Base-by-base conservation (phyloP, 23 tunicate genomes). In the Halocynthia aurantium region DNA sequence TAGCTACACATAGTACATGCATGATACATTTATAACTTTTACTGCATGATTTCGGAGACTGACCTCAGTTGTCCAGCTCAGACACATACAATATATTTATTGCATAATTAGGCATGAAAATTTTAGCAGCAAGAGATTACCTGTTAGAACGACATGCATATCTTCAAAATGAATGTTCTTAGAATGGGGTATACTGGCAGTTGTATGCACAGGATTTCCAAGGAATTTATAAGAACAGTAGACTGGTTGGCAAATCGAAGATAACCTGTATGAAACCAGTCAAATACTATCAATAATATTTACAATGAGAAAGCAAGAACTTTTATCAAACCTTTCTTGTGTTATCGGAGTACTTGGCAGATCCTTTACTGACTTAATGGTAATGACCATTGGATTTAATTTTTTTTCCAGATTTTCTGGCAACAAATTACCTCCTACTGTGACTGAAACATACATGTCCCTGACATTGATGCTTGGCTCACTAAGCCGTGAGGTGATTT, bases 321-420 rank as follows among this genome's bases (percentile, higher is more conserved):
- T 18, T 18, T 18, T 15, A n/a, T 60, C 64, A 67, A 49, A 7
- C 31, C 20, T 50, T 74, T 54, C 78, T 55, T 22, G 83, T 6
- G 94, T 72, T 8, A 82, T 69, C 1, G 98, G 98, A 18, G 82
- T 82, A 15, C 73, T 55, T 2, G 98, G 98, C 31, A 92, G 67
- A 69, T 92, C 88, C 69, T 86, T 92, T 67, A 82, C 91, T 6
- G 92, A 77, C 61, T 69, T 86, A 7, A 92, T 44, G 55, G 81
- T 92, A 44, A 92, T 79, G 56, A 80, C 91, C 78, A 92, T 52
- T 19, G 98, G 98, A 56, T 92, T 92, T 20, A 92, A 80, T 20
- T 61, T 52, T 8, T 80, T 71, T 21, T 78, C 87, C 74, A 86
- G 52, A 8, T 61, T 81, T 7, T 80, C 73, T 7, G 98, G 92